Evolutionary conservation across 2,113 vertebrate genomes (phyloP), one percentile per base, ranked within the genome.

Genomic region (Petroica traversi): DNA sequence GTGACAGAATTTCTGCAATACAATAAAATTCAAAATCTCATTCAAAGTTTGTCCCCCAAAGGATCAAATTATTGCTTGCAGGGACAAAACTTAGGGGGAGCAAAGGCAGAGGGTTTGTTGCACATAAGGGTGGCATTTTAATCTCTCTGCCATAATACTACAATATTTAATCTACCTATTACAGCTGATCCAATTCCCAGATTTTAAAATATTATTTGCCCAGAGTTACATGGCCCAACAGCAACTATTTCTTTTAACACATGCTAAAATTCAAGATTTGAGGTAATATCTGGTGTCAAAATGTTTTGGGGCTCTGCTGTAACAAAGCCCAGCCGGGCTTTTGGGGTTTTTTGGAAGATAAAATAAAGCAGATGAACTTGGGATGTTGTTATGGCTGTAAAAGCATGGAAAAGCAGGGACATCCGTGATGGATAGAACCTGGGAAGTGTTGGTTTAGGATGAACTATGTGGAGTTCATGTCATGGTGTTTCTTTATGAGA

Each of bases 401-500:
- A 88, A 88, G 90, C 92, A 93, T 93, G 91, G 92, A 77, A 94
- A 95, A 97, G 90, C 93, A 96, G 90, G 88, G 94, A 93, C 91
- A 92, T 80, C 92, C 86, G 14, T 67, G 75, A 93, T 88, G 93
- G 89, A 94, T 94, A 96, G 84, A 92, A 93, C 87, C 89, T 64
- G 59, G 48, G 26, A 79, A 48, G 66, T 75, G 75, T 22, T 82
- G 80, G 68, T 36, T 92, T 95, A 10, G 49, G 92, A 90, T 95
- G 96, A 94, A 90, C 93, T 84, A 54, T 78, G 89, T 79, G 59
- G 66, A 85, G 83, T 93, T 96, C 67, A 96, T 96, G 96, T 95
- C 16, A 96, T 96, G 97, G 34, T 54, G 46, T 52, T 89, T 93
- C 52, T 91, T 96, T 57, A 96, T 97, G 98, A 97, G 96, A 97